Evolutionary conservation across 2,113 vertebrate genomes (phyloP).

Genomic region (Antechinus stuartii): DNA sequence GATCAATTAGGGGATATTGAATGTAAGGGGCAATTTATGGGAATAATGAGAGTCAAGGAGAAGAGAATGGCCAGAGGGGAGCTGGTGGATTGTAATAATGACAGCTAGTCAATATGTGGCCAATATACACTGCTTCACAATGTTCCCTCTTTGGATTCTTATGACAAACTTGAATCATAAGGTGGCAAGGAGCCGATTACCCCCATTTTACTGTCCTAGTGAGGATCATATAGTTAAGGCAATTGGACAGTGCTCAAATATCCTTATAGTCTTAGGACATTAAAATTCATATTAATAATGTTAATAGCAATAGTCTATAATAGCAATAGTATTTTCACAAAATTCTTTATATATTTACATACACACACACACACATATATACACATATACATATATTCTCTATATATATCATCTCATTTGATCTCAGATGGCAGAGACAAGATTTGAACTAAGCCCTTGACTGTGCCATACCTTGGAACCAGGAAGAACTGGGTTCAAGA

Average conservation of each 20-base stretch:
- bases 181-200: background rate
- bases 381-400: too few species aligned
- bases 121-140: background rate
- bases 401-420: too few species aligned
- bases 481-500: background rate
- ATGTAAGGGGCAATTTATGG: background rate
- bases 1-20: background rate
- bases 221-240: background rate
- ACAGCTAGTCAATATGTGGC: background rate
- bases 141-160: background rate
- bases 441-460: background rate
- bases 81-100: background rate
- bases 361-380: too few species aligned
- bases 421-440: background rate
- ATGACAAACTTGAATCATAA: background rate
- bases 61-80: background rate
- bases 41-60: background rate
- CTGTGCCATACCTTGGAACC: background rate
- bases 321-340: background rate
- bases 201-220: background rate
- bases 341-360: background rate
- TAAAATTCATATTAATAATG: background rate
- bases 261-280: background rate
- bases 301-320: background rate
- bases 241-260: background rate